These are phyloP conservation scores for Nothoprocta perdicaria DNA, from an alignment of 2,113 vertebrate species.

Conservation along the genomic window DNA sequence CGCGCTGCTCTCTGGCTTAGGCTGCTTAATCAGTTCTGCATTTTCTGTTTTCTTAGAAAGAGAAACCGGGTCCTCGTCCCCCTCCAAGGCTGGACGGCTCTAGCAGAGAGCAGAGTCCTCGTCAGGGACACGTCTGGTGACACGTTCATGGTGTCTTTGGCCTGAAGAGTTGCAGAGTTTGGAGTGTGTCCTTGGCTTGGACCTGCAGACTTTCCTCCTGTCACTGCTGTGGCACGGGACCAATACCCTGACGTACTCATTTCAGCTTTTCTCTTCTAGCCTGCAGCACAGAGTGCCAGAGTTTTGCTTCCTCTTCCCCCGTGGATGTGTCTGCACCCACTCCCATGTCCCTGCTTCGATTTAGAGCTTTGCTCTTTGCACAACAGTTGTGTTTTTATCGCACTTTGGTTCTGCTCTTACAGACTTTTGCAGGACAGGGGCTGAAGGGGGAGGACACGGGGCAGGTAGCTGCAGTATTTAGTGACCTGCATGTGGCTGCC, in stretches of 20 bases:
- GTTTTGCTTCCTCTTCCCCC: background rate
- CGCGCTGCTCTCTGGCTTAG: background rate
- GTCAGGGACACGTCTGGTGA: background rate
- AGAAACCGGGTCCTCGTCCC: background rate
- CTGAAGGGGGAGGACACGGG: accelerated
- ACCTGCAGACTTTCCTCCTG: background rate
- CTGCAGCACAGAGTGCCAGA: background rate
- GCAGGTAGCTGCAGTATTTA: background rate
- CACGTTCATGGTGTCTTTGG: accelerated
- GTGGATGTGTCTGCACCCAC: background rate
- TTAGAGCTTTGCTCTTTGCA: background rate
- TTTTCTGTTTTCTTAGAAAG: background rate
- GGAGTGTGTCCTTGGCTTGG: background rate
- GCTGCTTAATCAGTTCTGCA: background rate
- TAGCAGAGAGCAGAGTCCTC: background rate
- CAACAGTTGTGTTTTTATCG: background rate
- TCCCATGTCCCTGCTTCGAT: conserved; percentile 5
- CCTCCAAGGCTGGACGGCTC: background rate
- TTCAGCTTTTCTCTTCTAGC: background rate
- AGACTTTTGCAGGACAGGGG: accelerated
- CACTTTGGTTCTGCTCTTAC: background rate
- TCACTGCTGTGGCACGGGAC: background rate
- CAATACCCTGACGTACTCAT: background rate
- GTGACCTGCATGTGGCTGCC: background rate
- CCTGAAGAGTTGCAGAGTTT: background rate